Evolutionary conservation across 2,113 vertebrate genomes (phyloP), one percentile per base, ranked within the genome.

Genomic region (Mormyrus iriodes): DNA sequence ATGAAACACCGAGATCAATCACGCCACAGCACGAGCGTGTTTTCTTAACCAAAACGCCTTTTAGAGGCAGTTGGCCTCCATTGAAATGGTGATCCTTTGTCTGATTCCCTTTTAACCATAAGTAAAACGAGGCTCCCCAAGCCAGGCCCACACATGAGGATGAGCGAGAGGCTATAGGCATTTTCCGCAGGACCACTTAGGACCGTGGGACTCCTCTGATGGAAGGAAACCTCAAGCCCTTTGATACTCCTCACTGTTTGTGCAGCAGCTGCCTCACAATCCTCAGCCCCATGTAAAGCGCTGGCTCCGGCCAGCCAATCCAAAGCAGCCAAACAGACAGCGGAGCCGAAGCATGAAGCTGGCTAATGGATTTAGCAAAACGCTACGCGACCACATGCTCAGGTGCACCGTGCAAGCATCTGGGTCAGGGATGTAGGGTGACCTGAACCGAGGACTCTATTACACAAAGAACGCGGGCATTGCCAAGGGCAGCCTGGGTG

Each of bases 151-250:
- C 4, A 44, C 51, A 42, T 12, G 83, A 13, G 44, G 87, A 44
- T 88, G 35, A 91, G 52, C 55, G 49, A 90, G 89, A 91, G 89
- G 65, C 86, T 90, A 88, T 89, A 86, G 89, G 90, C 35, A 0
- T 84, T 58, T 83, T 52, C 85, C 89, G 69, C 42, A 48, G 76
- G 73, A 46, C 31, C 35, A 42, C 31, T 39, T 21, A 15, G 24
- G 87, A 88, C 90, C 88, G 86, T 27, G 89, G 86, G 39, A 21
- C n/a, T 8, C 79, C 44, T 49, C 85, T 88, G 53, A 88, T 48
- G 85, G 31, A 89, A 88, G 85, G 73, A 35, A 88, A 53, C 19
- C 53, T 13, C 35, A 39, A 42, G 0, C 4, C 8, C 89, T 90
- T 90, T 88, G 55, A 92, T 90, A 84, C 87, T 8, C 12, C 15